Base-by-base conservation (phyloP, 2,797 vertebrate species). In the Holocentrus rufus region DNA sequence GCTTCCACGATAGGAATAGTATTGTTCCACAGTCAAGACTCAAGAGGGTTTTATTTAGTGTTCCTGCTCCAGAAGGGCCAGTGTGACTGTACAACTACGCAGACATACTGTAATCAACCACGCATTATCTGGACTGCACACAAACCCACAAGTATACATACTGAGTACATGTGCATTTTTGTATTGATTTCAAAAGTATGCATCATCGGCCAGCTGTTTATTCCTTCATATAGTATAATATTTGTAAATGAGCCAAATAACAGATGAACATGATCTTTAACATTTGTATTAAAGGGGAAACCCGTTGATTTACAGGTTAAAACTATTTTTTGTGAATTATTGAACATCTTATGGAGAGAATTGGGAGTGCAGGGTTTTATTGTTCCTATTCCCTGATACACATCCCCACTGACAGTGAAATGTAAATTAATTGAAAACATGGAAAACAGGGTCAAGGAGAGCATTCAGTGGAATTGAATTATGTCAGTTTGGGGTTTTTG, bases 21-120 rank as follows among this genome's bases (percentile, higher is more conserved):
- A 88, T 90, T 90, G 84, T 89, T 90, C 88, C 87, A 78, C 82
- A 80, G 79, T 76, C 77, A 77, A 70, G 80, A 72, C 69, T 87
- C 46, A 8, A 34, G 74, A 47, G 65, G 64, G 46, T 83, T 88
- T 85, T 81, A 88, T 88, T 90, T 87, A 84, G 79, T 76, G 70
- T 85, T 80, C 50, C 39, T 62, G 4, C 58, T 84, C 62, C 55
- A 56, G 73, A 84, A 57, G 47, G 64, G 79, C 70, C 66, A 36
- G 74, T 76, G 80, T 78, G 81, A 77, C 80, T 84, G 79, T 85
- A 77, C 88, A 81, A 82, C 83, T 74, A 89, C 75, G 87, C 79
- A 25, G 61, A 69, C 79, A 22, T 74, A 84, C 87, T 83, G 80
- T 73, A 88, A 91, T 91, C 84, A 88, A 83, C 85, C 81, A 75